These are phyloP conservation scores for Podargus strigoides DNA, from an alignment of 2,797 vertebrate species.

Conservation along the genomic window DNA sequence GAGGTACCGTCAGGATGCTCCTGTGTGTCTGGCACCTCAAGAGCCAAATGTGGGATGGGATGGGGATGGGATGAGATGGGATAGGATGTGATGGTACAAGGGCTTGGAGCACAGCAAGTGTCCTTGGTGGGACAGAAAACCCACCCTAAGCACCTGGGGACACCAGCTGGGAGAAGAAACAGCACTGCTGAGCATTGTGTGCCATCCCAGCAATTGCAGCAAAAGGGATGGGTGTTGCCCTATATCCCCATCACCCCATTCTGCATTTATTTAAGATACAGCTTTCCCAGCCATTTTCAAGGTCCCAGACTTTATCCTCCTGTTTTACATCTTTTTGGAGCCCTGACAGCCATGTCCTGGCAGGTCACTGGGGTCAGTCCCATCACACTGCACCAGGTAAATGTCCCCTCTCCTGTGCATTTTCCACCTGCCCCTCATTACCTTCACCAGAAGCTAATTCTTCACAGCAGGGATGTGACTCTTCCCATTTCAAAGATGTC, in stretches of 20 bases:
- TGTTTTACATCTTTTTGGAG: background rate
- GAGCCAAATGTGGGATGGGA: background rate
- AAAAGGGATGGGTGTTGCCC: background rate
- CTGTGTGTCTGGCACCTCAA: background rate
- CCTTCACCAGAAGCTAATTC: background rate
- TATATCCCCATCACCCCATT: accelerated
- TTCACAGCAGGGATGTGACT: background rate
- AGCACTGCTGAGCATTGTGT: background rate
- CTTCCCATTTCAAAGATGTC: background rate
- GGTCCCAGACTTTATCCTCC: background rate
- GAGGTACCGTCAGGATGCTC: background rate
- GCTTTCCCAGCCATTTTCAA: background rate
- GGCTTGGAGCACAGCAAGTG: background rate
- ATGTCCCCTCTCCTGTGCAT: background rate
- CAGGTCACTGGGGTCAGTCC: background rate
- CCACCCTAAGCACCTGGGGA: background rate
- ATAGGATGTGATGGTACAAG: background rate
- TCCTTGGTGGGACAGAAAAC: background rate
- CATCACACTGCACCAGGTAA: accelerated
- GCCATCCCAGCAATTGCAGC: accelerated
- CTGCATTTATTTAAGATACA: background rate
- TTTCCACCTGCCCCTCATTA: background rate
- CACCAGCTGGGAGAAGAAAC: background rate
- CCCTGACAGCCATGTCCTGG: accelerated
- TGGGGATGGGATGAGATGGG: background rate